Evolutionary conservation across 2,888 invertebrate genomes (phyloP).

Genomic region (Erebia epiphron): DNA sequence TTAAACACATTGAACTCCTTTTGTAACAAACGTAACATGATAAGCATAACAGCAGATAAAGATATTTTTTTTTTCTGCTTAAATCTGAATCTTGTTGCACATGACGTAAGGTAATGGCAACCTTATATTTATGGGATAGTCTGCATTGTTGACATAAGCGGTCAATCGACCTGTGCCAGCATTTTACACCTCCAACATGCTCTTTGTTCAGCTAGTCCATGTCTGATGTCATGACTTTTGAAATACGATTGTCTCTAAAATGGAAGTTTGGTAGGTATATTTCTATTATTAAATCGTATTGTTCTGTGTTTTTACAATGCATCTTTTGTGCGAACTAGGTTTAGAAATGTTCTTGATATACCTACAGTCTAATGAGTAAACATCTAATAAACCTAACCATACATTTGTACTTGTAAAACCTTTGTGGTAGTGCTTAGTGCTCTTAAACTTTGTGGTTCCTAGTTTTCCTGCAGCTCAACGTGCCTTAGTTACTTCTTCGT

Average conservation of each 20-base stretch:
- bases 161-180: conserved; percentile 67
- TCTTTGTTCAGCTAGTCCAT: conserved; percentile 27
- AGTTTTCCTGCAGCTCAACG: too few relatives aligned
- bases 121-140: conserved; percentile 29
- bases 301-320: conserved; percentile 6
- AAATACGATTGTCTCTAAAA: conserved; percentile 23
- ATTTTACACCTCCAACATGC: conserved; percentile 60
- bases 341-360: background rate
- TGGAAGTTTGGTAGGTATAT: conserved; percentile 8
- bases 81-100: background rate
- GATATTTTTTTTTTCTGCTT: background rate
- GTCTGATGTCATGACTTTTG: conserved; percentile 20
- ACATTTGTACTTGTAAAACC: background rate
- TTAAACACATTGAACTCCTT: too few relatives aligned
- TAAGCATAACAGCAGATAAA: too few relatives aligned
- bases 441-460: too few relatives aligned
- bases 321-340: background rate
- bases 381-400: too few relatives aligned
- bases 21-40: too few relatives aligned
- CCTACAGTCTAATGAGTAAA: too few relatives aligned
- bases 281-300: conserved; percentile 12
- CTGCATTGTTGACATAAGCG: conserved; percentile 42
- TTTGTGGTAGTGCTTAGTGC: background rate
- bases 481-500: background rate
- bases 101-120: conserved; percentile 18